Evolutionary conservation across 2,113 vertebrate genomes (phyloP).

Genomic region (Halichoerus grypus): DNA sequence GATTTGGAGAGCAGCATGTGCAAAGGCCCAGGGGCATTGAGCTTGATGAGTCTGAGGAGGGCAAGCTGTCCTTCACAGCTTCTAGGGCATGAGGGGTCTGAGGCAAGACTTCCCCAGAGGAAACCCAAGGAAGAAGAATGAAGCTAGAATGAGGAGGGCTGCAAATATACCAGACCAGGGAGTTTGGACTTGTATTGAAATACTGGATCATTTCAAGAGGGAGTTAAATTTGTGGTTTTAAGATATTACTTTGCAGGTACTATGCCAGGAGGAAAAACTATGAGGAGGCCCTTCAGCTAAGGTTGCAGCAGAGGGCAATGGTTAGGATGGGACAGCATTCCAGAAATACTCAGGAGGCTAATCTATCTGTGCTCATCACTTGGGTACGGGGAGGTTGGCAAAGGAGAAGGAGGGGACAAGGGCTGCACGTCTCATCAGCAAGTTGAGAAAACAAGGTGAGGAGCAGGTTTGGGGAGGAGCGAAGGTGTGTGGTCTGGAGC

Average conservation of each 20-base stretch:
- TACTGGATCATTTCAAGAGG: not conserved
- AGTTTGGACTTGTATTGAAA: not conserved
- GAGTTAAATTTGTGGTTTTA: not conserved
- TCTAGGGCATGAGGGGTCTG: not conserved
- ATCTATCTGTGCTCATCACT: not conserved
- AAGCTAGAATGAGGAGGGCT: not conserved
- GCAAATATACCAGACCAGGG: accelerated
- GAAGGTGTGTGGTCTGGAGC: accelerated
- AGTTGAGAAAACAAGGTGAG: not conserved
- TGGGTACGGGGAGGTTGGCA: not conserved
- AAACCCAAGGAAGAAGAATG: not conserved
- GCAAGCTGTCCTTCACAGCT: not conserved
- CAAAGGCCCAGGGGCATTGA: not conserved
- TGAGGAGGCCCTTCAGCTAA: not conserved
- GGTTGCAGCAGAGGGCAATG: not conserved
- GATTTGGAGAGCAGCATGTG: too few species aligned
- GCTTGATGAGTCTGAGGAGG: not conserved
- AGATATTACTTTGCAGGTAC: not conserved
- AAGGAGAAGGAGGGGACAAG: not conserved
- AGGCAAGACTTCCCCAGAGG: not conserved
- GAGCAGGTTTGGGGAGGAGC: accelerated
- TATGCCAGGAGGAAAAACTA: too few species aligned
- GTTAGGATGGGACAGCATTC: accelerated
- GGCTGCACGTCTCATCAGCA: not conserved
- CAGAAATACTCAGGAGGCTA: not conserved